Base-by-base conservation (phyloP, 2,888 invertebrate species). In the Drosophila diplacantha region DNA sequence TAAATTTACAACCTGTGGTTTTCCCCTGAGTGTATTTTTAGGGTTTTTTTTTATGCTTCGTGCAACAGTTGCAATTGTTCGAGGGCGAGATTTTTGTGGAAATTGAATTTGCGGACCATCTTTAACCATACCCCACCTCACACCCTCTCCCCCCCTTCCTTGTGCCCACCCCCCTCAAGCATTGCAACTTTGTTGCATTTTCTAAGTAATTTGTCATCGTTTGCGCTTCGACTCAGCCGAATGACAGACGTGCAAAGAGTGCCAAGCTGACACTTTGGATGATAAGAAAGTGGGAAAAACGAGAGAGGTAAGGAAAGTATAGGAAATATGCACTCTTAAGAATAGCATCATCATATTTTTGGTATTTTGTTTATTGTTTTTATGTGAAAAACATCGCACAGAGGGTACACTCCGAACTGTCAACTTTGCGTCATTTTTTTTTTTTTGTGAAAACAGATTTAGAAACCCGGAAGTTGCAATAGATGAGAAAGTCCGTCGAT, bases 201-300 rank as follows among this genome's bases (percentile, higher is more conserved):
- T 79, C 82, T 76, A 71, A 80, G 82, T 80, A 79, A 79, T 79
- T 79, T 82, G 79, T 82, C 79, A 79, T 75, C 82, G 61, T 69
- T 70, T 72, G 63, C 47, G 50, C 41, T 56, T 51, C 54, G 62
- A 66, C 69, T 56, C 63, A 62, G 55, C 41, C 34, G 62, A 62
- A 31, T 80, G 76, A 73, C 76, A 80, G 80, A 58, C 46, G 35
- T 67, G 67, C 67, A 59, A 67, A 38, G 60, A 35, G 43, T 50
- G 55, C 31, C 47, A 51, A 51, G 44, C 32, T 16, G 32, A 49
- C 57, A 46, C 31, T 38, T 50, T 7, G 18, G 26, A 8, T 22
- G 16, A 9, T 31, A 18, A 14, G 18, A 22, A n/a, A 31, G 50
- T 16, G 35, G 16, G 22, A 4, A 11, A 3, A 26, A 56, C 16